Base-by-base conservation (phyloP, 2,888 invertebrate species). In the Barypeithes pellucidus region DNA sequence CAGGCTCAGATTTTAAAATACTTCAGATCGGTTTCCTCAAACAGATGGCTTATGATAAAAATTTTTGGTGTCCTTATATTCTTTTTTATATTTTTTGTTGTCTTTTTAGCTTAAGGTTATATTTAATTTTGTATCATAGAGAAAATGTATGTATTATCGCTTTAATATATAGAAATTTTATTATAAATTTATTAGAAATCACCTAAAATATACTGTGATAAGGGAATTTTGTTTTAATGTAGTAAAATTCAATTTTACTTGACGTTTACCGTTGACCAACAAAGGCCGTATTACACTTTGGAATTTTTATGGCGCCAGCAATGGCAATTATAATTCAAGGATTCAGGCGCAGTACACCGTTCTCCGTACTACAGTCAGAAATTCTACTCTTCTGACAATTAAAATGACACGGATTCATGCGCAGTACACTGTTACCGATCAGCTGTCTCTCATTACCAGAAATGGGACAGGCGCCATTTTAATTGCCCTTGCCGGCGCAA, bases 11-110 rank as follows among this genome's bases (percentile, higher is more conserved):
- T 99, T 80, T 89, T 99, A 81, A 98, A 96, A 87, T 99, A 99
- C 88, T 99, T 99, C 86, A 97, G 96, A 86, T 95, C 94, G 68
- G 95, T 99, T 41, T 95, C 98, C 14, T 96, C 96, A 76, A 99
- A 99, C 88, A 91, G 99, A 81, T 99, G 98, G 94, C 90, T 99
- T 36, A 99, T 99, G 98, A 95, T 99, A 81, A 99, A 99, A 90
- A 93, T 99, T 79, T 99, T 99, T 88, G 99, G 95, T 66, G 96
- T 99, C 76, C 90, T 99, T 67, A 97, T 99, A 90, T 94, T 98
- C 84, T 99, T 99, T 90, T 99, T 99, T 86, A 94, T 99, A 87
- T 96, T 99, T 86, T 99, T 99, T 89, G 95, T 99, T 84, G 93
- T 99, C 80, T 98, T 99, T 87, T 90, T 99, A 90, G 95, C 97